Evolutionary conservation across 2,113 vertebrate genomes (phyloP), one percentile per base, ranked within the genome.

Genomic region (Ceyx cyanopectus): DNA sequence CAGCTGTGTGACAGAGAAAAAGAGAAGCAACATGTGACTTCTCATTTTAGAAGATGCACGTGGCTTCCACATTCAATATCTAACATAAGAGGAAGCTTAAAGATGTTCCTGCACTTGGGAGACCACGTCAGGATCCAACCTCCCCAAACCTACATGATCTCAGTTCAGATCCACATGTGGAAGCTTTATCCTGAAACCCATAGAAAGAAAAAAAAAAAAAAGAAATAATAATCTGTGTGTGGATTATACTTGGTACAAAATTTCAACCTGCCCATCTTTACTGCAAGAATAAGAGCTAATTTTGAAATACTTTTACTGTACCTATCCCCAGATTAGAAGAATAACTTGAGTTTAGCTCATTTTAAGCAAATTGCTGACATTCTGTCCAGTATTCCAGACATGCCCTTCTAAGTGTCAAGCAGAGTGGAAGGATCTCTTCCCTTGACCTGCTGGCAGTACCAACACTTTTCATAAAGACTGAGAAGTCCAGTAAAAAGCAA

Each of bases 1-100:
- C 60, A 77, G 43, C 66, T 87, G 14, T 76, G 90, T 91, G 68
- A 72, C 90, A 85, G 56, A 93, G 50, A 50, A 91, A 73, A 81
- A 90, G 61, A 83, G 50, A 34, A 87, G 41, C 22, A 73, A 54
- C 14, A 46, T 66, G 20, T 12, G 17, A 21, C 53, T 54, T 93
- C 85, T 82, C 48, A 43, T 60, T 93, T 86, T 18, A 81, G 29
- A 75, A 76, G 73, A 68, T 37, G 23, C 41, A 15, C 43, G 41
- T 81, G 89, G 74, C 43, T 93, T 90, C 75, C 81, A 74, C 48
- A 41, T 79, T 70, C 81, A 79, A 63, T 78, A 24, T 63, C n/a
- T 18, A 88, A 82, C 30, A 29, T 67, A 68, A 79, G 54, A 69
- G 46, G 27, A 57, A 63, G 45, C 80, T 83, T 85, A 85, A 45